Percentiles rank a stretch among this genome's conserved stretches.
These are phyloP conservation scores for Scotopteryx bipunctaria DNA, from an alignment of 2,888 invertebrate genomes.

Conservation along the genomic window DNA sequence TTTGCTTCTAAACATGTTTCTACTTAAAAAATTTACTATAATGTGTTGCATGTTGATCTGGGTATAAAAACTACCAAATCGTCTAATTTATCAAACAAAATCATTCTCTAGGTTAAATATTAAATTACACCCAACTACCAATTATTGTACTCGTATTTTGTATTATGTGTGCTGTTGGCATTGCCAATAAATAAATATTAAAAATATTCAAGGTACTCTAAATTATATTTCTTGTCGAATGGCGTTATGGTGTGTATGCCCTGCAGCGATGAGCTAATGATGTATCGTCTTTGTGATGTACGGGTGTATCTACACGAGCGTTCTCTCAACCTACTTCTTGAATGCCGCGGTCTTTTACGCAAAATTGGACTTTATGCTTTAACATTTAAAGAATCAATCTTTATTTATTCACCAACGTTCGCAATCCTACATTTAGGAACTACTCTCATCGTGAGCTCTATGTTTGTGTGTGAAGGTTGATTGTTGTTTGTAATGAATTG, in stretches of 20 bases:
- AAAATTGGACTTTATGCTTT: slow-evolving; percentile 64
- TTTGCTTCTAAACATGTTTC: no score
- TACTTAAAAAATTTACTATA: not conserved
- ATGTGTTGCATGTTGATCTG: not conserved
- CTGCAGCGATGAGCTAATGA: slow-evolving; percentile 69
- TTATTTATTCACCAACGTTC: slow-evolving; percentile 62
- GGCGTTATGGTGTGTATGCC: slow-evolving; percentile 15
- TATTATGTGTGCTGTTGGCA: no score
- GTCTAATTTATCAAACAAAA: not conserved
- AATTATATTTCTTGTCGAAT: slow-evolving; percentile 7
- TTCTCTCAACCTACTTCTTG: slow-evolving; percentile 81
- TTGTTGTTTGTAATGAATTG: slow-evolving; percentile 44
- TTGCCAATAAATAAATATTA: not conserved
- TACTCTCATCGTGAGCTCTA: slow-evolving; percentile 63
- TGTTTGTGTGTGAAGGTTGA: slow-evolving; percentile 48
- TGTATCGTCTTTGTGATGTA: slow-evolving; percentile 70
- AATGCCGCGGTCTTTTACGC: slow-evolving; percentile 64
- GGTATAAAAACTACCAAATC: not conserved
- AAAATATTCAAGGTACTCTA: not conserved
- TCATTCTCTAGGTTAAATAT: not conserved
- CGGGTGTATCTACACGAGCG: slow-evolving; percentile 74
- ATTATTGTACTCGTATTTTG: no score
- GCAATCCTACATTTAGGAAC: slow-evolving; percentile 79
- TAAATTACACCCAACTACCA: no score
- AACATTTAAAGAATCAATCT: slow-evolving; percentile 65